These are phyloP conservation scores for Hyperopisus bebe DNA, from an alignment of 2,113 vertebrate species.

Conservation along the genomic window DNA sequence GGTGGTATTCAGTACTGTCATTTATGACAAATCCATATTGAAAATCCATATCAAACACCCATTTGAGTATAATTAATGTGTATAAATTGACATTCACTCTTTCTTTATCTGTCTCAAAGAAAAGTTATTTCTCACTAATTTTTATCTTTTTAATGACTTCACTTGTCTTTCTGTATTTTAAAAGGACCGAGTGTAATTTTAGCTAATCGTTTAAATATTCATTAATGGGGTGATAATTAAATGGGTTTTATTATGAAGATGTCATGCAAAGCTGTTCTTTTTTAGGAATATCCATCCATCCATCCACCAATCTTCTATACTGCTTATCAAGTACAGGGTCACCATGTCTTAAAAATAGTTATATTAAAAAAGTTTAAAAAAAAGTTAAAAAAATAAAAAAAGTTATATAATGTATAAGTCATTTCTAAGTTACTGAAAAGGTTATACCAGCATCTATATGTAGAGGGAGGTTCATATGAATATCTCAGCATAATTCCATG, in stretches of 20 bases:
- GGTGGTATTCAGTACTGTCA: background rate
- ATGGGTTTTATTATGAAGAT: slow-evolving; percentile 38
- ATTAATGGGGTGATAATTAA: slow-evolving; percentile 6
- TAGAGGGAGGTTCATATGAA: background rate
- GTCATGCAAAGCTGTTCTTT: slow-evolving; percentile 23
- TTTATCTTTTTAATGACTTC: slow-evolving; percentile 5
- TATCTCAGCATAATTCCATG: background rate
- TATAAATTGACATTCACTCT: slow-evolving; percentile 6
- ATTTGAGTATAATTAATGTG: background rate
- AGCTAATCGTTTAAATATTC: background rate
- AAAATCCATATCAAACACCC: background rate
- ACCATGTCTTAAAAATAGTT: background rate
- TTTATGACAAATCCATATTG: background rate
- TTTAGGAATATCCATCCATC: background rate
- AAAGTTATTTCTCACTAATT: slow-evolving; percentile 2
- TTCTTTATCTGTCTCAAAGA: background rate
- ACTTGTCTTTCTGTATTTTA: background rate
- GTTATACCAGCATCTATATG: background rate
- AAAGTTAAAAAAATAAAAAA: no score
- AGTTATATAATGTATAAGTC: background rate
- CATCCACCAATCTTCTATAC: background rate
- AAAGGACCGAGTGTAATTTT: background rate
- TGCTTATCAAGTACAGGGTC: background rate
- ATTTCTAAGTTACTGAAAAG: background rate
- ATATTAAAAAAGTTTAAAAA: no score